Evolutionary conservation across 92 coral and sea anemone genomes (phyloP).

Genomic region (Desmophyllum pertusum): DNA sequence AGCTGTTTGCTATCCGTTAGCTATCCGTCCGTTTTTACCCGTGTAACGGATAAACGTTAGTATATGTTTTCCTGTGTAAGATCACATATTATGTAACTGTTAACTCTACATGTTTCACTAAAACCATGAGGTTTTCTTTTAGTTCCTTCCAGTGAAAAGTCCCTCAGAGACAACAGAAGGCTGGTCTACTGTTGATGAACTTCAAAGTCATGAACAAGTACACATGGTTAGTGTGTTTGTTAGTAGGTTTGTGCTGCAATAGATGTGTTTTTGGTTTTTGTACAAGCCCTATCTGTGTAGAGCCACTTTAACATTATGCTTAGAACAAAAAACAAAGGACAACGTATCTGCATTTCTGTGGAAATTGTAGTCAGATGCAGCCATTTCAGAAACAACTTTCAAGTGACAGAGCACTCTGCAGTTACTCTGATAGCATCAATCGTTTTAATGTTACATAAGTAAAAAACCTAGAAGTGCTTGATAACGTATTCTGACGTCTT

Average conservation of each 20-base stretch:
- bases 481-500: neutral
- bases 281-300: too few relatives aligned
- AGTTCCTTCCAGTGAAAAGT: conserved; percentile 39
- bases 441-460: neutral
- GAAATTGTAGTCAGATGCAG: neutral
- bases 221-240: conserved; percentile 12
- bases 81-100: too few relatives aligned
- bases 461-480: neutral
- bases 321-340: neutral
- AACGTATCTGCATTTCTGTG: neutral
- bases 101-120: too few relatives aligned
- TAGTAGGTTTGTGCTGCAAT: neutral
- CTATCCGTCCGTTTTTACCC: too few relatives aligned
- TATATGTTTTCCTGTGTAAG: neutral
- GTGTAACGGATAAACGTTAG: too few relatives aligned
- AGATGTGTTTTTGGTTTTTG: too few relatives aligned
- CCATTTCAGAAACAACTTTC: neutral
- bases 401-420: neutral
- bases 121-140: neutral
- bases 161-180: conserved; percentile 39
- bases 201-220: conserved; percentile 16
- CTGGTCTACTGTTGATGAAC: conserved; percentile 8
- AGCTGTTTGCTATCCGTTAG: too few relatives aligned
- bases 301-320: too few relatives aligned
- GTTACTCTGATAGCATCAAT: neutral